Evolutionary conservation across 1,140 invertebrate species (phyloP), one percentile per base, ranked within the genome.

Genomic region (Pogonus chalceus): DNA sequence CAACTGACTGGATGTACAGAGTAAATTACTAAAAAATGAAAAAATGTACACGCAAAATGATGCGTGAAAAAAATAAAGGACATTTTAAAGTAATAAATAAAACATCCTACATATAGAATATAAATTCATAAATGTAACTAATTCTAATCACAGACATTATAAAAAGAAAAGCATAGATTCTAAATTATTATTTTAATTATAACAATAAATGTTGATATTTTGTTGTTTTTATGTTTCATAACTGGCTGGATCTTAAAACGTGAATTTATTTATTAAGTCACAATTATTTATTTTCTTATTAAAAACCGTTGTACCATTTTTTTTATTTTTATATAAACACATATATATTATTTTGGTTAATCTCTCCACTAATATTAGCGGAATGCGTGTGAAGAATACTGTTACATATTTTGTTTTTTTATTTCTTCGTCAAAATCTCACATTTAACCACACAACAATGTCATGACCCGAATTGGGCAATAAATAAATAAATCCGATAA

Each of bases 381-480:
- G 37, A 43, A 43, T 43, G 37, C 37, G 9, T 43, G 37, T 43
- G 37, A 43, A 43, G 37, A 43, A 43, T 43, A 43, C 37, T 43
- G 37, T 18, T 43, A 12, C 9, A 43, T 7, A 7, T 31, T 14
- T 31, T 31, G 4, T 31, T 7, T 31, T 31, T 31, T 14, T 31
- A 7, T 31, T 14, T 14, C 4, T 12, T 43, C 37, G 37, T 43
- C 37, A 43, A 18, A 43, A 43, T 43, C 37, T 43, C 37, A 43
- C 37, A 43, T 12, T 43, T 43, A 12, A 16, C 7, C 7, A 7
- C 3, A 43, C 18, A 9, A 43, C 37, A 43, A 43, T 18, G 18
- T 31, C 26, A 31, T 31, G 26, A 31, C n/a, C n/a, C n/a, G 26
- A 31, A 31, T 7, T 7, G 4, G 4, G 4, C 26, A 31, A 3